Evolutionary conservation across 2,888 invertebrate species (phyloP), one percentile per base, ranked within the genome.

Genomic region (Melieria crassipennis): DNA sequence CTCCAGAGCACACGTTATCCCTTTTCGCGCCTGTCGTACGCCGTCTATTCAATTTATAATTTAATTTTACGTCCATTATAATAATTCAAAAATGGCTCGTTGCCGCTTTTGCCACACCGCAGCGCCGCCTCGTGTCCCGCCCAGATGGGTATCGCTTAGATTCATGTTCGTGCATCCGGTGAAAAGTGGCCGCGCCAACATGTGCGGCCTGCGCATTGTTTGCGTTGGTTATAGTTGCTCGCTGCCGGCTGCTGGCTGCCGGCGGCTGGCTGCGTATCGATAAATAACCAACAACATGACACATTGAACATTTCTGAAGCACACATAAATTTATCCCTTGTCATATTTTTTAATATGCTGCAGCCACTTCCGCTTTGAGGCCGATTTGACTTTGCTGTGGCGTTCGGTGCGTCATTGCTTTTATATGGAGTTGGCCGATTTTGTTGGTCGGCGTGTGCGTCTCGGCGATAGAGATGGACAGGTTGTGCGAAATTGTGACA

Each of bases 11-110:
- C 30, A 42, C 9, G 43, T 52, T 13, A n/a, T 63, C 63, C 16
- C 47, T 7, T 7, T 13, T n/a, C 52, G 9, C 13, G 13, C 42
- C n/a, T 30, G 43, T 11, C 30, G 10, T 30, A 60, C 13, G 55
- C 16, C 56, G 52, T 52, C 55, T 55, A 65, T 67, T 71, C 71
- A 67, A 67, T 71, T 71, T 67, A 57, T 71, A 63, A 71, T 71
- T 71, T 71, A 57, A 67, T 67, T 67, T 63, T 57, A 67, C 57
- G 63, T 71, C 67, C 48, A 66, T 63, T 62, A 63, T 57, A 71
- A 70, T 70, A 66, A 61, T 70, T 70, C 65, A 65, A 52, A 60
- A 61, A 62, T 45, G 56, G 30, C 30, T 30, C 30, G 30, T 30
- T 30, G 30, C 30, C 30, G 30, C 16, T 16, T 16, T 16, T 16